Percentiles rank a stretch among this genome's conserved stretches.
Evolutionary conservation across 2,113 vertebrate species (phyloP).

Genomic region (Colaptes auratus): DNA sequence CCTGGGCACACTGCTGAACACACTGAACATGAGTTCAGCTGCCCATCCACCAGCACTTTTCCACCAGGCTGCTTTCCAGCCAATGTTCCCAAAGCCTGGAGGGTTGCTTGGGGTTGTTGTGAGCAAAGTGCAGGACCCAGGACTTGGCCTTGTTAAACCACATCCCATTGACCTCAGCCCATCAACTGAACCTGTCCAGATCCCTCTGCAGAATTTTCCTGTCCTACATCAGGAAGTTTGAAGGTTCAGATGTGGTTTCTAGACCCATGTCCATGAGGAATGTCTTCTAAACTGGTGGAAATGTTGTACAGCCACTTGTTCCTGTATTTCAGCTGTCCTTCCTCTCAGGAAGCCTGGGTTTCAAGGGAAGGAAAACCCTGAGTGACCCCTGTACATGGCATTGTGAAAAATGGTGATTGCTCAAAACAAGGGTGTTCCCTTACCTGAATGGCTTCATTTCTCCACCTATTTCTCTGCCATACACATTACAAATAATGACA

Average conservation of each 20-base stretch:
- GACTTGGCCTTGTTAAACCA: no score
- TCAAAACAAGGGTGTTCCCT: slow-evolving; percentile 6
- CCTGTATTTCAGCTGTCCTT: slow-evolving; percentile 61
- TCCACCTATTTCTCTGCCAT: not conserved
- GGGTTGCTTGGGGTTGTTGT: no score
- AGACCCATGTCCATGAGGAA: slow-evolving; percentile 10
- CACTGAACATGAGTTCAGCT: no score
- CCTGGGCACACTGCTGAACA: no score
- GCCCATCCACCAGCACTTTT: no score
- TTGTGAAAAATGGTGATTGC: slow-evolving; percentile 20
- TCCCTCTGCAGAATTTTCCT: no score
- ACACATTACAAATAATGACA: not conserved
- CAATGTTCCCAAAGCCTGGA: no score
- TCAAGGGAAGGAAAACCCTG: slow-evolving; percentile 49
- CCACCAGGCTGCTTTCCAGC: no score
- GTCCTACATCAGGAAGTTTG: slow-evolving; percentile 24
- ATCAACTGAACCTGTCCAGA: no score
- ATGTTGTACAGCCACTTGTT: slow-evolving; percentile 30
- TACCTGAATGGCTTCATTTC: not conserved
- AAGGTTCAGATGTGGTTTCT: slow-evolving; percentile 24
- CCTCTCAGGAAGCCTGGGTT: slow-evolving; percentile 58
- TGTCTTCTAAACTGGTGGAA: not conserved
- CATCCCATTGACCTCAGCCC: no score
- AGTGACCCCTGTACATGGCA: slow-evolving; percentile 13
- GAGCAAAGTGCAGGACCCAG: no score